These are phyloP conservation scores for Pterostichus niger DNA, from an alignment of 2,888 invertebrate genomes.

Conservation along the genomic window DNA sequence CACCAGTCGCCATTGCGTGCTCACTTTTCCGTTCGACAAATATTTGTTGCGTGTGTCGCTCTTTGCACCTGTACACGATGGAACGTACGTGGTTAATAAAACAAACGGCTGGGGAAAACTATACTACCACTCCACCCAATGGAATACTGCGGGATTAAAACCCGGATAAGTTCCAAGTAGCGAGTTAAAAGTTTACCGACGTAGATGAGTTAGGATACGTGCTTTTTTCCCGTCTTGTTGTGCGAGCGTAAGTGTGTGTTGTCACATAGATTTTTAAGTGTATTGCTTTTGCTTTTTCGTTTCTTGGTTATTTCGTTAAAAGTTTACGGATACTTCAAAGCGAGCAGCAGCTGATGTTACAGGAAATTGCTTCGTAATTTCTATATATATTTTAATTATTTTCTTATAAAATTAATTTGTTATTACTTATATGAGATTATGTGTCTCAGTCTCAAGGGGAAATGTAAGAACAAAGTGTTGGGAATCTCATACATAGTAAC, in stretches of 20 bases:
- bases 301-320: too few relatives aligned
- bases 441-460: background rate
- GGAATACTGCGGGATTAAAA: conserved; percentile 57
- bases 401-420: too few relatives aligned
- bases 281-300: background rate
- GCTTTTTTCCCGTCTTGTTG: background rate
- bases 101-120: conserved; percentile 51
- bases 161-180: conserved; percentile 51
- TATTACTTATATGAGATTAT: too few relatives aligned
- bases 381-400: too few relatives aligned
- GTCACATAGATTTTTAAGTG: conserved; percentile 1
- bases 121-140: conserved; percentile 1
- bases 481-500: background rate
- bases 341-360: too few relatives aligned
- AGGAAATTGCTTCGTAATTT: too few relatives aligned
- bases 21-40: conserved; percentile 73
- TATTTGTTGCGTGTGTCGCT: conserved; percentile 76
- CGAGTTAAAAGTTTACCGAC: conserved; percentile 51
- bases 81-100: conserved; percentile 66
- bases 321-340: too few relatives aligned
- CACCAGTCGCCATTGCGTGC: conserved; percentile 17
- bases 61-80: conserved; percentile 74
- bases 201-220: conserved; percentile 40
- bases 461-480: background rate
- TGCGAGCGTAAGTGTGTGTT: background rate